Conservation (phyloP, 2,113 vertebrate species). For the Tetraodon nigroviridis region DNA sequence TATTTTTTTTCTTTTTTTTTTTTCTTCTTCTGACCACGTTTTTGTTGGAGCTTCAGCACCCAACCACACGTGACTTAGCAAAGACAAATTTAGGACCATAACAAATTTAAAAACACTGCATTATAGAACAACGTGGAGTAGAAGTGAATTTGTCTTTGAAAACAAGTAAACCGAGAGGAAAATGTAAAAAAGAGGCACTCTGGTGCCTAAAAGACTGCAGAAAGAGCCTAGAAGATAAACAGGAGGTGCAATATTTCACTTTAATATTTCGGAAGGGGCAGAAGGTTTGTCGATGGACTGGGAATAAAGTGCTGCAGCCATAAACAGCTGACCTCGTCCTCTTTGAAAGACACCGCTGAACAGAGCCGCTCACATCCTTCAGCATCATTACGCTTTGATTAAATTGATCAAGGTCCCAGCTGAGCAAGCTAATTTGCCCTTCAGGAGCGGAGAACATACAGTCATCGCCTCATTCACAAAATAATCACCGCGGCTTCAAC, state of each 20-base stretch:
- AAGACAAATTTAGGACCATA: neutral
- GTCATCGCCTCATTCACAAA: conserved; percentile 40
- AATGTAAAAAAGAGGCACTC: no score
- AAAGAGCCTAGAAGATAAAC: no score
- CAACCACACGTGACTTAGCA: neutral
- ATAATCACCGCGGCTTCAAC: conserved; percentile 19
- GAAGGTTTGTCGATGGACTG: conserved; percentile 2
- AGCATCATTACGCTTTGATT: conserved; percentile 40
- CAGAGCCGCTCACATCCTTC: conserved; percentile 16
- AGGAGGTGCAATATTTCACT: neutral
- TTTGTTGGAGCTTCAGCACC: neutral
- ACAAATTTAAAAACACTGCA: neutral
- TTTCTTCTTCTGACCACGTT: no score
- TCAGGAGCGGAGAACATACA: conserved; percentile 30
- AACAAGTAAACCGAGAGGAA: neutral
- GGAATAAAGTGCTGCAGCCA: conserved; percentile 13
- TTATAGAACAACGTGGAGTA: no score
- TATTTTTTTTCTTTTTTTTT: no score
- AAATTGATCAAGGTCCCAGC: conserved; percentile 40
- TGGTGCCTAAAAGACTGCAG: no score
- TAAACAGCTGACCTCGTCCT: conserved; percentile 4
- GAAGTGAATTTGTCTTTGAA: neutral
- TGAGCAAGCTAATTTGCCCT: conserved; percentile 39
- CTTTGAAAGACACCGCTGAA: neutral
- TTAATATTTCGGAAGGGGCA: neutral